Conservation (phyloP, 2,797 vertebrate genomes). For the Gymnodraco acuticeps region DNA sequence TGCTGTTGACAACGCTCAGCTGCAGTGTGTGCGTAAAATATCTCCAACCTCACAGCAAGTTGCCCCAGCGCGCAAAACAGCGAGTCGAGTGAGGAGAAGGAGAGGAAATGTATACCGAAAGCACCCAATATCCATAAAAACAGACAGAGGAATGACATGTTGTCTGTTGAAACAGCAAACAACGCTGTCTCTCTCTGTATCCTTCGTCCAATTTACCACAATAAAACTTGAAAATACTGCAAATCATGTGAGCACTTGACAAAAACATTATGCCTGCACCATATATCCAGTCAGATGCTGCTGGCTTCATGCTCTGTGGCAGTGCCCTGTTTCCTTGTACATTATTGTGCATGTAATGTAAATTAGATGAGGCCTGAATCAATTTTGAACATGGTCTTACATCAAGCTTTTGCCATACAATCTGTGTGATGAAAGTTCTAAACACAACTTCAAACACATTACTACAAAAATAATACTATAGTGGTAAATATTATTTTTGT, state of each 20-base stretch:
- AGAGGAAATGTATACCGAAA: neutral
- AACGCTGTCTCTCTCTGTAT: neutral
- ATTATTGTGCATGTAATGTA: neutral
- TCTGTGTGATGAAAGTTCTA: neutral
- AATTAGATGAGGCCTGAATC: constrained; percentile 2
- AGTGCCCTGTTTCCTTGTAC: neutral
- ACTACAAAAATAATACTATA: neutral
- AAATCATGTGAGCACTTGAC: constrained; percentile 3
- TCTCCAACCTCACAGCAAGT: constrained; percentile 28
- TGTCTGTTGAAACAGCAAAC: neutral
- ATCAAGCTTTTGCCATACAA: neutral
- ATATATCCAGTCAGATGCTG: constrained; percentile 2
- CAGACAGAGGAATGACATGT: neutral
- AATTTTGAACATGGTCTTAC: neutral
- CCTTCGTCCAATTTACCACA: constrained; percentile 6
- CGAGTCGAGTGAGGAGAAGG: neutral
- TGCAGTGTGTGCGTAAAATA: constrained; percentile 69
- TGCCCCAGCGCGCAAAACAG: constrained; percentile 27
- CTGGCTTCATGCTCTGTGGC: neutral
- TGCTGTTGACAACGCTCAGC: constrained; percentile 23
- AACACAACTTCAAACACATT: neutral
- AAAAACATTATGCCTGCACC: constrained; percentile 12
- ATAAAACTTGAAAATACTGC: constrained; percentile 9
- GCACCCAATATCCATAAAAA: neutral
- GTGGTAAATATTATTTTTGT: neutral